Percentiles rank a stretch among this genome's conserved stretches.
phyloP scores from a whole-genome alignment of 1,140 invertebrate species.

The Drosophila mayri region DNA sequence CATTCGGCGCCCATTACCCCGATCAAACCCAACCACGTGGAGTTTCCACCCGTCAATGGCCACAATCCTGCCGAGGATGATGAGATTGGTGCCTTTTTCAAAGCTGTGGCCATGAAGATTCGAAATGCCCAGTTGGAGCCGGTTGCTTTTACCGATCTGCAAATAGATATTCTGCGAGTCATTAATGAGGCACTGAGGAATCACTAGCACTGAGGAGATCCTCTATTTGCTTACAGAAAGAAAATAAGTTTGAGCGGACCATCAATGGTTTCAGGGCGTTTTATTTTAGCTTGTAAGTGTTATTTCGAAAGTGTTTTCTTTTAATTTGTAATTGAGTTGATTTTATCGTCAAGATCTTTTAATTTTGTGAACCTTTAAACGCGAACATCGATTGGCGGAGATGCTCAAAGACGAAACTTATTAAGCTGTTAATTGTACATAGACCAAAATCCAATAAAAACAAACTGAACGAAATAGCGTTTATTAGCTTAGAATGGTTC shows the following conservation, averaged over 20 bases:
- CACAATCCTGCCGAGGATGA: slow-evolving; percentile 61
- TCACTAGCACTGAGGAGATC: slow-evolving; percentile 42
- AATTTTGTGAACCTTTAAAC: slow-evolving; percentile 21
- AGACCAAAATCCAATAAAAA: slow-evolving; percentile 36
- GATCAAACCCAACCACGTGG: slow-evolving; percentile 39
- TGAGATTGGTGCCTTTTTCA: slow-evolving; percentile 82
- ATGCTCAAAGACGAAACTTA: slow-evolving; percentile 23
- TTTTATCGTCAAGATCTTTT: slow-evolving; percentile 25
- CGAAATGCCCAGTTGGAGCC: slow-evolving; percentile 76
- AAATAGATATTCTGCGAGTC: slow-evolving; percentile 78
- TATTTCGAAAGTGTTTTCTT: slow-evolving; percentile 59
- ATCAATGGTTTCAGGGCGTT: slow-evolving; percentile 47
- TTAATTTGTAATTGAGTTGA: slow-evolving; percentile 36
- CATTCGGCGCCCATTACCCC: slow-evolving; percentile 37
- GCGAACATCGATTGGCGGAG: slow-evolving; percentile 8
- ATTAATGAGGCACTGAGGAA: slow-evolving; percentile 77
- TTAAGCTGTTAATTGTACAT: slow-evolving; percentile 37
- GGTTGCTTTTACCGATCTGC: slow-evolving; percentile 78
- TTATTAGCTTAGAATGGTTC: slow-evolving; percentile 53
- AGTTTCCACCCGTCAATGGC: slow-evolving; percentile 29
- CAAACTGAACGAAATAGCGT: slow-evolving; percentile 18
- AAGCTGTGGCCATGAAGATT: slow-evolving; percentile 82
- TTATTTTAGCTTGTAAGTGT: slow-evolving; percentile 66
- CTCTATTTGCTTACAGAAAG: background rate
- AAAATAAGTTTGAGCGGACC: background rate